A percentile compares a stretch with the other conserved stretches of the same genome.
Evolutionary conservation across 2,113 vertebrate genomes (phyloP).

Genomic region (Oncorhynchus keta): DNA sequence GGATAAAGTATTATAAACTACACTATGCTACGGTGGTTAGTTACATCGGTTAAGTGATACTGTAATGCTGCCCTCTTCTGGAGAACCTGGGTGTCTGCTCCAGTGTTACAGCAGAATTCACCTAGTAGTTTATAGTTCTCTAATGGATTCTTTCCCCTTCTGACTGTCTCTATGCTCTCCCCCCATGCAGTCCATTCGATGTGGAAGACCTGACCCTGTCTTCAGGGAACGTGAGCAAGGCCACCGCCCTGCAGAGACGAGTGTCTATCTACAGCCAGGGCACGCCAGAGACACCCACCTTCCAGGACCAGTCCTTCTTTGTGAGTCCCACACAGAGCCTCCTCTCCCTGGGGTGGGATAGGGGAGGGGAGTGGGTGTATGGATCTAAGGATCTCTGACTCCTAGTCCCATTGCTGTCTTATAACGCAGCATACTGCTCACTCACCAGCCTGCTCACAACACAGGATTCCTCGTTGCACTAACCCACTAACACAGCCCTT

Average conservation of each 20-base stretch:
- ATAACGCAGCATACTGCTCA: not conserved
- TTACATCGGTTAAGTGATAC: too few species aligned
- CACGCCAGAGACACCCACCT: conserved; percentile 92
- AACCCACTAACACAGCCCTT: not conserved
- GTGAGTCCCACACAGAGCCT: conserved; percentile 75
- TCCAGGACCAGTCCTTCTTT: conserved; percentile 94
- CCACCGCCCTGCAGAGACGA: conserved; percentile 88
- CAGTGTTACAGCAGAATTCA: too few species aligned
- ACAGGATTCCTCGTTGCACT: not conserved
- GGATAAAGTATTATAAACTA: too few species aligned
- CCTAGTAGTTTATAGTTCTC: too few species aligned
- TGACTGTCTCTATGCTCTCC: not conserved
- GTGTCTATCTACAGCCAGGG: conserved; percentile 97
- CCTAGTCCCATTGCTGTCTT: not conserved
- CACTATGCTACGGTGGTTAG: too few species aligned
- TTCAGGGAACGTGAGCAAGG: conserved; percentile 85
- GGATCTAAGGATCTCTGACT: not conserved
- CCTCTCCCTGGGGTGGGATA: not conserved
- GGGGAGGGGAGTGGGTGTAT: not conserved
- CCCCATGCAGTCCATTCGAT: conserved; percentile 84
- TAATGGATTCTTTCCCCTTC: too few species aligned
- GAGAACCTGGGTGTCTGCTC: too few species aligned
- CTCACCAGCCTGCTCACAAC: too few species aligned
- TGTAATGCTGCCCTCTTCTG: too few species aligned
- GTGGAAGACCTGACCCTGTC: conserved; percentile 92